Conservation (phyloP, 2,113 vertebrate species). For the Oryzias curvinotus region DNA sequence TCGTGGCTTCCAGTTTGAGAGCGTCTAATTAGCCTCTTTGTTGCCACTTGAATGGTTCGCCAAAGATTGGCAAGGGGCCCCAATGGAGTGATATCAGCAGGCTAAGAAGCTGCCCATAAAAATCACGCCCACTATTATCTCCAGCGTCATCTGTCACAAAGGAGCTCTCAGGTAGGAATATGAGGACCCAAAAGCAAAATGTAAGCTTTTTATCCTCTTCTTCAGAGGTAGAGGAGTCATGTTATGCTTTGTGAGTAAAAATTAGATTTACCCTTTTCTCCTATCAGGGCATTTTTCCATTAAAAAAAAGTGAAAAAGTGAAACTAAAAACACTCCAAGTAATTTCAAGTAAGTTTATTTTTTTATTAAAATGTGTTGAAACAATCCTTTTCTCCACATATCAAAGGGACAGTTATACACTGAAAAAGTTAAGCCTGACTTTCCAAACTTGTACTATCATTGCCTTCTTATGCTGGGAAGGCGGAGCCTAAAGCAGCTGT, state of each 20-base stretch:
- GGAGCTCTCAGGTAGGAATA: constrained; percentile 58
- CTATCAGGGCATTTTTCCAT: too few species aligned
- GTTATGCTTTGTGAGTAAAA: neutral
- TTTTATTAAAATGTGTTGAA: too few species aligned
- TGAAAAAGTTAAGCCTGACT: too few species aligned
- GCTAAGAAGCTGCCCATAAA: constrained; percentile 71
- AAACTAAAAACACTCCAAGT: too few species aligned
- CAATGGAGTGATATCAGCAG: constrained; percentile 60
- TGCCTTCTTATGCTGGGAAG: too few species aligned
- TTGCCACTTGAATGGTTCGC: constrained; percentile 71
- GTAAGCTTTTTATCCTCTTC: constrained; percentile 38
- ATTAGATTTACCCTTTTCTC: too few species aligned
- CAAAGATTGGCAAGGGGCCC: constrained; percentile 68
- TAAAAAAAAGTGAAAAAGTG: too few species aligned
- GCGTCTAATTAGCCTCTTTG: constrained; percentile 82
- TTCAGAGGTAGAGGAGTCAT: neutral
- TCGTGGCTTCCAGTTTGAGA: constrained; percentile 68
- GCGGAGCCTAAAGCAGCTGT: too few species aligned
- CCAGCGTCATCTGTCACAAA: constrained; percentile 29
- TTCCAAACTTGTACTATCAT: too few species aligned
- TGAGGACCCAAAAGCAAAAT: constrained; percentile 15
- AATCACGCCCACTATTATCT: constrained; percentile 42
- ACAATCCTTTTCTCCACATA: too few species aligned
- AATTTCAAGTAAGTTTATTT: too few species aligned
- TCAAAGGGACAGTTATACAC: too few species aligned